Percentiles rank a stretch among this genome's conserved stretches.
Conservation (phyloP, 2,888 invertebrate genomes). For the Drosophila mimetica region DNA sequence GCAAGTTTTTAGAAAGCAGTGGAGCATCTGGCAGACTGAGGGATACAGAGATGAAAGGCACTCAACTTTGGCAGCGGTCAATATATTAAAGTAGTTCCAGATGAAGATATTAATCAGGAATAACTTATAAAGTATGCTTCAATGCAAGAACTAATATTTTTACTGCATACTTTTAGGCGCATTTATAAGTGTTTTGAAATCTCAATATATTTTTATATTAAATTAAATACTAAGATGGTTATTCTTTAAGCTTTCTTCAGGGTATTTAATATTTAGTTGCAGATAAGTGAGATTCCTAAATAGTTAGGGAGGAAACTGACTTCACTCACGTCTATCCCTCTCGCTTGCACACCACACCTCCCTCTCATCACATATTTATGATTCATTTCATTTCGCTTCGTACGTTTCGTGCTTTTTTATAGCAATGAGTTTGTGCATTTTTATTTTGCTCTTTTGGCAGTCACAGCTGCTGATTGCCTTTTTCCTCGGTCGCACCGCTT, state of each 20-base stretch:
- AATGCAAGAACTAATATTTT: no score
- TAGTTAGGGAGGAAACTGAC: conserved; percentile 26
- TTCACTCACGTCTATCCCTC: conserved; percentile 8
- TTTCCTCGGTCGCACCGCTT: neutral
- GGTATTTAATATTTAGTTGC: neutral
- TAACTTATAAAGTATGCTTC: no score
- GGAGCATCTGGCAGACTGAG: conserved; percentile 28
- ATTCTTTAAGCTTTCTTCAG: neutral
- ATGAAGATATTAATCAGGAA: no score
- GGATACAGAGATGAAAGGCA: conserved; percentile 9
- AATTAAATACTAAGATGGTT: no score
- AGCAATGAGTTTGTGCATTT: conserved; percentile 59
- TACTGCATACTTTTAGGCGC: no score
- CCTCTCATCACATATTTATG: conserved; percentile 71
- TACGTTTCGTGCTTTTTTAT: conserved; percentile 47
- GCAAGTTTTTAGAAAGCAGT: conserved; percentile 38
- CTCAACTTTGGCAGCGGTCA: conserved; percentile 1
- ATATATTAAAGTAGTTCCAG: no score
- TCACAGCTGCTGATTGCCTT: conserved; percentile 34
- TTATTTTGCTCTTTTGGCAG: conserved; percentile 22
- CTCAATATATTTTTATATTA: neutral
- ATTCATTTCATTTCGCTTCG: conserved; percentile 64
- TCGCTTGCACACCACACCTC: neutral
- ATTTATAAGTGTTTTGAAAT: neutral
- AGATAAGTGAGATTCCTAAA: conserved; percentile 29